These are phyloP conservation scores for Catotricha subobsoleta DNA, from an alignment of 2,888 invertebrate species.

Conservation along the genomic window DNA sequence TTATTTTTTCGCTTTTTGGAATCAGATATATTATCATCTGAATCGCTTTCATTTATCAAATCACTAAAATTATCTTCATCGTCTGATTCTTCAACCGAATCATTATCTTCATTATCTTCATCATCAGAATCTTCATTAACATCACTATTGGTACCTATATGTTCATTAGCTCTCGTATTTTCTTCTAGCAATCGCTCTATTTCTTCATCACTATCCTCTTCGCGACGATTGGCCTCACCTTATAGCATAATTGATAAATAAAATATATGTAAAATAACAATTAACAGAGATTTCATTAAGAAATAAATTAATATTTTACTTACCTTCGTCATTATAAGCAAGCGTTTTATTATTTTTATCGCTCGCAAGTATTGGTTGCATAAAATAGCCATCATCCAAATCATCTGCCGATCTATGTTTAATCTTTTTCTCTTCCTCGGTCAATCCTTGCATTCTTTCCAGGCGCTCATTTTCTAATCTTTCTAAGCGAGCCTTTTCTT, in stretches of 20 bases:
- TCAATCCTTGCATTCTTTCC: constrained; percentile 55
- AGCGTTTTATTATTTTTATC: neutral
- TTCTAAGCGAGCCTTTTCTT: constrained; percentile 60
- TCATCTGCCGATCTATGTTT: constrained; percentile 71
- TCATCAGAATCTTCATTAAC: constrained; percentile 14
- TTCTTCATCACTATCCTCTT: constrained; percentile 16
- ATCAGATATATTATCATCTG: constrained; percentile 25
- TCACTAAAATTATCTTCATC: constrained; percentile 13
- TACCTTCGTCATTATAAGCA: constrained; percentile 8
- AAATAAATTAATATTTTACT: neutral
- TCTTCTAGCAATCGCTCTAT: constrained; percentile 10
- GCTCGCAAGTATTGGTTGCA: constrained; percentile 30
- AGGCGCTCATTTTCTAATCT: constrained; percentile 60
- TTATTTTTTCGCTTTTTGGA: no score
- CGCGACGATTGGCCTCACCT: constrained; percentile 16
- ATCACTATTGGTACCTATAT: constrained; percentile 12
- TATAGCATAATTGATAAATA: neutral
- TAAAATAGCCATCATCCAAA: constrained; percentile 61
- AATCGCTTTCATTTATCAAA: constrained; percentile 7
- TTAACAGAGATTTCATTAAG: neutral
- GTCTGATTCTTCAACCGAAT: constrained; percentile 18
- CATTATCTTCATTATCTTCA: constrained; percentile 15
- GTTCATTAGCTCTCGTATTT: constrained; percentile 10
- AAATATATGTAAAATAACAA: neutral
- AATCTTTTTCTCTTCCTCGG: constrained; percentile 25